These are phyloP conservation scores for Panopea generosa DNA, from an alignment of 2,888 invertebrate species.

Conservation along the genomic window DNA sequence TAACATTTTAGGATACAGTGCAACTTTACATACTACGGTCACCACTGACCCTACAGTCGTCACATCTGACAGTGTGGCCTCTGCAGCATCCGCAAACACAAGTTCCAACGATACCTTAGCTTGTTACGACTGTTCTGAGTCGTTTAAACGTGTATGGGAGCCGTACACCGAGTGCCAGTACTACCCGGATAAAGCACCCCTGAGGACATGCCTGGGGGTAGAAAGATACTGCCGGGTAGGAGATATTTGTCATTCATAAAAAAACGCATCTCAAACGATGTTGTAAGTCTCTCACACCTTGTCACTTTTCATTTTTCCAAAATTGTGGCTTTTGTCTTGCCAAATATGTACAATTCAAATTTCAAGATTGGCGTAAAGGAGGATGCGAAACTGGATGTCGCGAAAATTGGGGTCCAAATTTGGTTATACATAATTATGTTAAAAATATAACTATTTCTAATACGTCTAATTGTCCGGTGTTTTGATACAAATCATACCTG, in stretches of 20 bases:
- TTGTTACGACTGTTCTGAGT: constrained; percentile 72
- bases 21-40: too few relatives aligned
- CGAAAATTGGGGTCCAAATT: neutral
- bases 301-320: neutral
- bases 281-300: too few relatives aligned
- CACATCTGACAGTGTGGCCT: too few relatives aligned
- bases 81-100: constrained; percentile 6
- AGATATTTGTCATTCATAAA: neutral
- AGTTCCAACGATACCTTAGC: constrained; percentile 45
- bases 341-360: too few relatives aligned
- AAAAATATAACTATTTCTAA: too few relatives aligned
- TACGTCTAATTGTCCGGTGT: too few relatives aligned
- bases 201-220: constrained; percentile 56
- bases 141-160: constrained; percentile 68
- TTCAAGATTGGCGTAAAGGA: neutral
- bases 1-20: too few relatives aligned
- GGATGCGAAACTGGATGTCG: neutral
- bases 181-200: constrained; percentile 53
- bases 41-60: too few relatives aligned
- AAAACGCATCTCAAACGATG: too few relatives aligned
- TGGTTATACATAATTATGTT: neutral
- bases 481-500: too few relatives aligned
- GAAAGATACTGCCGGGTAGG: constrained; percentile 72
- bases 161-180: constrained; percentile 72
- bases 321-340: too few relatives aligned